Base-by-base conservation (phyloP, 2,113 vertebrate genomes). In the Triplophysa tibetana region DNA sequence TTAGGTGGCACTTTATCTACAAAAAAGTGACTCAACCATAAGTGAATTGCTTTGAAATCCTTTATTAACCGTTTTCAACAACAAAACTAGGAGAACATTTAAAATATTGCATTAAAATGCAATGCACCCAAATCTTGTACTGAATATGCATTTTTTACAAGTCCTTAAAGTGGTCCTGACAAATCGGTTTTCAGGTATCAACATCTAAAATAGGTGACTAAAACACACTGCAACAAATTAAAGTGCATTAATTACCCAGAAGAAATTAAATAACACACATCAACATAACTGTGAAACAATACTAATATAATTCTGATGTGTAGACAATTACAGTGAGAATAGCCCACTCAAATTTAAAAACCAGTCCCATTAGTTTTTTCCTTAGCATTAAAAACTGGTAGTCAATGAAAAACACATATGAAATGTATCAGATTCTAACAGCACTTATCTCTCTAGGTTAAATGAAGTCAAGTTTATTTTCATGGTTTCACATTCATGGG, bases 181-280 rank as follows among this genome's bases (percentile, higher is more conserved):
- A 17, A 65, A 7, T 50, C 54, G 19, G 68, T 69, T 2, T 21
- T 58, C 54, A 21, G 38, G 24, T 26, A 63, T 11, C 17, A 74
- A 75, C 58, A 62, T 50, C 26, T 65, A 54, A 77, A 77, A 77
- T 52, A 12, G 2, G 73, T 75, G 73, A 75, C n/a, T 43, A 73
- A 62, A 23, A 26, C 23, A 84, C 69, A 75, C 63, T 82, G 70
- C 48, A 66, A 41, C 8, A 43, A 66, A 45, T 72, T 11, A 80
- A 80, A 83, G 82, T 80, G 78, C 79, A 69, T 69, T 56, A 63
- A 74, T 69, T 69, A 65, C 54, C 62, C 38, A 75, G n/a, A 66
- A 65, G 54, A 79, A 66, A 23, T 16, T 19, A 33, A 64, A 14
- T 17, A 8, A 66, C 24, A 24, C 26, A 12, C 43, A 61, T 63